Percentiles rank a stretch among this genome's conserved stretches.
Evolutionary conservation across 2,797 vertebrate species (phyloP).

Genomic region (Xiphophorus birchmanni): DNA sequence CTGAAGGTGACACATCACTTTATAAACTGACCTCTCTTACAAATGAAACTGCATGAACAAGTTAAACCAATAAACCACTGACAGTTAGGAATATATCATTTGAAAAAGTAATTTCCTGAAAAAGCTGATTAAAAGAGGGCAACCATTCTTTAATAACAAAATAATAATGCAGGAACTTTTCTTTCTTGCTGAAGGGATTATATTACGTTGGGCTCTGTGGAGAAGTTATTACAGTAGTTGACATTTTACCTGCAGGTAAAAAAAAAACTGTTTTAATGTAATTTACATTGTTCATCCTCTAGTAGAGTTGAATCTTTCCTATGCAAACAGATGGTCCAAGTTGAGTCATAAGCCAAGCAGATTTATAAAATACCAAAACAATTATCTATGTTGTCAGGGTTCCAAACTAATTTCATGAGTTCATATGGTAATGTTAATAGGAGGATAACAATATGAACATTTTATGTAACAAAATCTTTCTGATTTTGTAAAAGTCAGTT

Average conservation of each 20-base stretch:
- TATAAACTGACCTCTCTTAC: slow-evolving; percentile 45
- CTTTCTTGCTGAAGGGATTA: background rate
- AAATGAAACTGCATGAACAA: slow-evolving; percentile 27
- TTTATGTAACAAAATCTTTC: background rate
- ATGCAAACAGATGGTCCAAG: background rate
- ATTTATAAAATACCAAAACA: background rate
- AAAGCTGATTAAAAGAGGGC: slow-evolving; percentile 8
- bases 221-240: background rate
- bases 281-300: background rate
- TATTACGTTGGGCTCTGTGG: background rate
- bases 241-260: background rate
- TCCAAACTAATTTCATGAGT: background rate
- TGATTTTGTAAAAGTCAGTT: background rate
- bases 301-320: background rate
- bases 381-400: background rate
- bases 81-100: background rate
- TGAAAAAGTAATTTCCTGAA: background rate
- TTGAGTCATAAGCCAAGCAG: background rate
- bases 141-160: background rate
- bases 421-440: too few species aligned
- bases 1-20: slow-evolving; percentile 10
- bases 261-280: background rate
- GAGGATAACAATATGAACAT: background rate
- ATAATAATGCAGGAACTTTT: background rate
- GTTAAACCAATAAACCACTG: background rate